Base-by-base conservation (phyloP, 2,888 invertebrate genomes). In the Parasteatoda lunata region DNA sequence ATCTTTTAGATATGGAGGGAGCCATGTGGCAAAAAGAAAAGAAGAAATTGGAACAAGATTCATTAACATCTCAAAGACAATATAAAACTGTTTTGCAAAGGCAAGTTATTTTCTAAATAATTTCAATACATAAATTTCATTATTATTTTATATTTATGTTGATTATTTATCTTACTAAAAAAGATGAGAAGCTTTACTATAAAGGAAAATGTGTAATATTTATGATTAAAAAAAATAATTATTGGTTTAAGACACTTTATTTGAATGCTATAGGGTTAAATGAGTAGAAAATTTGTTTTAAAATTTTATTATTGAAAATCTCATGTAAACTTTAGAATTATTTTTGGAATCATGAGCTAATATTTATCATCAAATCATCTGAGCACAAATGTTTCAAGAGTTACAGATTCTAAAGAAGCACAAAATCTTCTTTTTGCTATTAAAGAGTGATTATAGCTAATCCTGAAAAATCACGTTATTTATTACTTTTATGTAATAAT, bases 31-130 rank as follows among this genome's bases (percentile, higher is more conserved):
- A 59, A n/a, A 77, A 68, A 66, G 81, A 86, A 59, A 86, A 64
- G 47, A 72, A 65, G n/a, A 81, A 77, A 71, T 13, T 86, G 7
- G 86, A 86, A 30, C 77, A 77, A 49, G 86, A 86, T 72, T n/a
- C 49, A 0, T 45, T 47, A 5, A 54, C 64, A 72, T 71, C 81
- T 4, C 81, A 54, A 59, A 77, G 68, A 64, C 45, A 77, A 48
- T 81, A 86, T 59, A 66, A 77, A 49, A 77, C 71, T 49, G 49
- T 81, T 7, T 49, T 77, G n/a, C 66, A 68, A 4, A 81, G 71
- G 86, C 77, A 72, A 49, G 65, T 49, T 8, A 47, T 4, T 47
- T 69, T 9, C n/a, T 69, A 45, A 59, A 45, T 52, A 64, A n/a
- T 68, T 8, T 66, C 0, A 66, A 15, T 13, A 13, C 59, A 59